Conservation (phyloP, 2,888 invertebrate genomes). For the Eledone cirrhosa region DNA sequence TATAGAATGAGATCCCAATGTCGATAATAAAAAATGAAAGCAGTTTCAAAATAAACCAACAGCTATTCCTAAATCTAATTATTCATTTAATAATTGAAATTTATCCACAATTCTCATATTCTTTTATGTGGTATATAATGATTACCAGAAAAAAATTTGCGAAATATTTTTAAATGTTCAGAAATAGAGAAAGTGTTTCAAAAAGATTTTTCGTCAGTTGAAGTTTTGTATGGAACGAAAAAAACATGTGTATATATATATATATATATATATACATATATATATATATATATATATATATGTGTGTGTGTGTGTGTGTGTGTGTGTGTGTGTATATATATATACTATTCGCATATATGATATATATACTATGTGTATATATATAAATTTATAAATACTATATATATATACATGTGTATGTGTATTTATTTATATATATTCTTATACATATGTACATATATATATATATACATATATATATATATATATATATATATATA, state of each 20-base stretch:
- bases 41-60: too few relatives aligned
- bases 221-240: background rate
- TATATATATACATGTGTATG: background rate
- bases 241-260: background rate
- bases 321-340: background rate
- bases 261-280: conserved; percentile 8
- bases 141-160: background rate
- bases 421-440: background rate
- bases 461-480: background rate
- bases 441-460: background rate
- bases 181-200: background rate
- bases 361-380: too few relatives aligned
- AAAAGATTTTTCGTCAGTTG: background rate
- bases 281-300: background rate
- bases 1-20: conserved; percentile 39
- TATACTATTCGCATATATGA: background rate
- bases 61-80: too few relatives aligned
- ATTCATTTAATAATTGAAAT: too few relatives aligned
- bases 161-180: background rate
- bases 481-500: conserved; percentile 2
- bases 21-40: conserved; percentile 5
- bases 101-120: too few relatives aligned
- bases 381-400: background rate
- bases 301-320: background rate
- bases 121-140: too few relatives aligned